phyloP scores from a whole-genome alignment of 2,113 vertebrate genomes.

The Lagopus leucura region DNA sequence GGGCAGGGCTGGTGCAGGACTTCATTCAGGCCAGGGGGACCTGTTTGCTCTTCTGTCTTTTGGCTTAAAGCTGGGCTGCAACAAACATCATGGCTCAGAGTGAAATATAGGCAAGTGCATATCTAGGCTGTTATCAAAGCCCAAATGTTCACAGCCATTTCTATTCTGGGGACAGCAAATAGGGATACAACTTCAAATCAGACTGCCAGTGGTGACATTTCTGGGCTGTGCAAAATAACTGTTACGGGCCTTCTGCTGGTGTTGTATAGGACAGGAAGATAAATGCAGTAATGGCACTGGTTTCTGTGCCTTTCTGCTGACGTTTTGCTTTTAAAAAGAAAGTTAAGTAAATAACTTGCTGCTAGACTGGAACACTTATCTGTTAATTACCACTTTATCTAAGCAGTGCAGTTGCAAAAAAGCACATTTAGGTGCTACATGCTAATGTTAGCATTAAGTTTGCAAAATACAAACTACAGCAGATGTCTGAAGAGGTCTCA shows the following conservation, averaged over 20 bases:
- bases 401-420: neutral
- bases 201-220: neutral
- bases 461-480: neutral
- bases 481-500: neutral
- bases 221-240: neutral
- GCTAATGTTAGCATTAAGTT: neutral
- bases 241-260: neutral
- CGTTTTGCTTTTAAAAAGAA: neutral
- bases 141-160: neutral
- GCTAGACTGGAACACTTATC: neutral
- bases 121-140: neutral
- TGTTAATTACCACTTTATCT: slow-evolving; percentile 1
- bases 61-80: neutral
- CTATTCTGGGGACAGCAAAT: neutral
- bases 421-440: neutral
- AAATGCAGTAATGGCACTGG: neutral
- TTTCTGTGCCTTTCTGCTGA: neutral
- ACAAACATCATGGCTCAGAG: neutral
- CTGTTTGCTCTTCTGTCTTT: neutral
- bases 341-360: neutral
- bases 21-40: neutral
- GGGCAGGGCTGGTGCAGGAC: neutral
- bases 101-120: neutral
- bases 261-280: neutral
- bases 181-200: neutral